These are phyloP conservation scores for Idaea biselata DNA, from an alignment of 2,888 invertebrate species.

Conservation along the genomic window DNA sequence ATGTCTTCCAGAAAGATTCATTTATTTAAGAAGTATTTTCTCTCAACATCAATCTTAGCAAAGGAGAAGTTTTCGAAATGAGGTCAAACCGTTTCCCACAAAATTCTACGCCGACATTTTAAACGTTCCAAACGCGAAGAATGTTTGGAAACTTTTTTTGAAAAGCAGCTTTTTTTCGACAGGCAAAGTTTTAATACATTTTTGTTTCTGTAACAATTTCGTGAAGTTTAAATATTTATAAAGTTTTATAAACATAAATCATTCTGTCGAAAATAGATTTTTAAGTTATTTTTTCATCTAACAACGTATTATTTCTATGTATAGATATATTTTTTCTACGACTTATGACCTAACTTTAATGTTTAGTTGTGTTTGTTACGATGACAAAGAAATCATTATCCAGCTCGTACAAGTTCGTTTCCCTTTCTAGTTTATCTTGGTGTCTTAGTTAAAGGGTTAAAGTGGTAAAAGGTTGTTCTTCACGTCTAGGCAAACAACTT, in stretches of 20 bases:
- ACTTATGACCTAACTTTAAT: too few species aligned
- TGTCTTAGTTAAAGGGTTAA: too few species aligned
- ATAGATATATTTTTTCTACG: too few species aligned
- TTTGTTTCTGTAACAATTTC: neutral
- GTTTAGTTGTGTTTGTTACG: too few species aligned
- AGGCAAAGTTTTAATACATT: constrained; percentile 3
- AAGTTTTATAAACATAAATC: neutral
- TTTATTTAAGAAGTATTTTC: constrained; percentile 47
- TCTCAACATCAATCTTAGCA: constrained; percentile 69
- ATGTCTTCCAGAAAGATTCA: constrained; percentile 23
- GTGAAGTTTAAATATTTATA: constrained; percentile 1
- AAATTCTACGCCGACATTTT: constrained; percentile 60
- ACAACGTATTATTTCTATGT: neutral
- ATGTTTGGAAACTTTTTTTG: constrained; percentile 48
- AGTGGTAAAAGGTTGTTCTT: too few species aligned
- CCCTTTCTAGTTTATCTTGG: too few species aligned
- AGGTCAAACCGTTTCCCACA: constrained; percentile 63
- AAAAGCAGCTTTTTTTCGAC: constrained; percentile 10
- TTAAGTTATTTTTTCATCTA: neutral
- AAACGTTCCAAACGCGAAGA: constrained; percentile 56
- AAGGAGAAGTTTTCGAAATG: constrained; percentile 61
- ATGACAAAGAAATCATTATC: too few species aligned
- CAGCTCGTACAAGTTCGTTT: too few species aligned
- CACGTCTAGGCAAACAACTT: too few species aligned
- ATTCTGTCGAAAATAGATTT: neutral